Evolutionary conservation across 2,888 invertebrate genomes (phyloP), one percentile per base, ranked within the genome.

Genomic region (Drosophila atripex): DNA sequence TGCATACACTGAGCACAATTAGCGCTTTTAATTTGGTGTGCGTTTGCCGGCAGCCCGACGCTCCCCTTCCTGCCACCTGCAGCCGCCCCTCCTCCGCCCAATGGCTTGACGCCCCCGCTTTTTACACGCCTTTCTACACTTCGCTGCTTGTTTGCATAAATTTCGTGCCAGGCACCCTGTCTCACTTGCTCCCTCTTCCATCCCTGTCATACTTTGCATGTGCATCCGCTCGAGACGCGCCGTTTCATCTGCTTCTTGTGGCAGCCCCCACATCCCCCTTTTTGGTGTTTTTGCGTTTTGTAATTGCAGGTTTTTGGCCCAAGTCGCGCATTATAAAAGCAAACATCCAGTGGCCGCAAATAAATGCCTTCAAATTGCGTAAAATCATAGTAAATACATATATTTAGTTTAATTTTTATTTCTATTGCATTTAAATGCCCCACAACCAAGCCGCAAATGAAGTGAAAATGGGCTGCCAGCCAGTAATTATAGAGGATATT

Each of bases 131-230:
- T 88, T 79, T 87, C 79, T 82, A 88, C 89, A 88, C 84, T 88
- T 88, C 89, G 83, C 79, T 88, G 88, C 89, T 85, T 88, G 84
- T 87, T 85, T 85, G 88, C 84, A 85, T 85, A 85, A 88, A 88
- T 85, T 88, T 87, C 78, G 84, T 86, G 57, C 80, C 80, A 83
- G 79, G 87, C 79, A 79, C 78, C 46, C 52, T 16, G 45, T 41
- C 57, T 47, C 56, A 35, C 46, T 43, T 39, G 7, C 38, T n/a
- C 41, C 18, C 52, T 4, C 41, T 12, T 38, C 0, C 28, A 1
- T 1, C 35, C 14, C 59, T 25, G 28, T 32, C 55, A 5, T 30
- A 79, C 69, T 82, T 82, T 82, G 82, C 82, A 82, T 82, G 82
- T 84, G 87, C 88, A 86, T 35, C 75, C 63, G 80, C 66, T 80